Base-by-base conservation (phyloP, 2,113 vertebrate genomes). In the Calidris pygmaea region DNA sequence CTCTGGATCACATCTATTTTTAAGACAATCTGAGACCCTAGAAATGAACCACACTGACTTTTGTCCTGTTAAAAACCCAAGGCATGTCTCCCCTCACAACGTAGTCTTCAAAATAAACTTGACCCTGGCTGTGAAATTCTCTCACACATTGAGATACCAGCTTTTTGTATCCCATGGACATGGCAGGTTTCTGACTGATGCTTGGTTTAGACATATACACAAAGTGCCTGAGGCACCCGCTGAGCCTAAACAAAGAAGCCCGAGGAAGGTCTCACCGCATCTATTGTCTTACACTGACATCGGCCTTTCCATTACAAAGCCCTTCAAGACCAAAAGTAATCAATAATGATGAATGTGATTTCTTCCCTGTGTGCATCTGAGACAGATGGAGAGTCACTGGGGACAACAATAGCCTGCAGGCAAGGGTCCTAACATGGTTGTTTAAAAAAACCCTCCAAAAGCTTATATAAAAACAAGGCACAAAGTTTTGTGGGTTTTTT, bases 321-420 rank as follows among this genome's bases (percentile, higher is more conserved):
- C 82, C 84, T 95, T 94, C 81, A 90, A 89, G 94, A 91, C 94
- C 89, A 73, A 85, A 95, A 95, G 78, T 93, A 95, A 97, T 97
- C 94, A 94, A 96, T 97, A 96, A 96, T 90, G 95, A 96, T 95
- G 92, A 94, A 94, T 95, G 95, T 91, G 85, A 52, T 71, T 96
- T 96, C 87, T 96, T 95, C 65, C 78, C 93, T 86, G 52, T 78
- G 75, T 89, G 83, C 72, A 72, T 95, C 87, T 79, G 78, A 93
- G 95, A 89, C 95, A 97, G 96, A 96, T 96, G 95, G 95, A 93
- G 87, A 81, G 71, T 92, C 80, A 48, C 94, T 50, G 52, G 45
- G 75, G 48, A 89, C 82, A 92, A 95, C 83, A 97, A 95, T 93
- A 90, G 91, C 60, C 60, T 79, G 78, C 59, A 85, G 87, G 79